Base-by-base conservation (phyloP, 2,888 invertebrate species). In the Celastrina argiolus region DNA sequence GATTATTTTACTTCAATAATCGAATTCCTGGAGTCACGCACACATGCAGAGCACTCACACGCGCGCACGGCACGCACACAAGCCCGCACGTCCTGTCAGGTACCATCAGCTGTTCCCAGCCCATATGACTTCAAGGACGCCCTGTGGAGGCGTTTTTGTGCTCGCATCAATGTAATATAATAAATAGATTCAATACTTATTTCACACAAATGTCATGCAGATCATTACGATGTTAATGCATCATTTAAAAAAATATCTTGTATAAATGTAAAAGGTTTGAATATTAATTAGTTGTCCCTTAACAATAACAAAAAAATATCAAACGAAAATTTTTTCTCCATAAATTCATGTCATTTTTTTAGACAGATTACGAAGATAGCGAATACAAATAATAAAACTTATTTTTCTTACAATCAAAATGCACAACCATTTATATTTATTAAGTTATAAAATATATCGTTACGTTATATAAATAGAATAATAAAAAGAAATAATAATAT, bases 71-170 rank as follows among this genome's bases (percentile, higher is more conserved):
- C 26, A 63, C 59, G 67, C 63, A 2, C 6, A 63, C 68, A 28
- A 14, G 22, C 41, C 61, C 26, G 70, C 65, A 67, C 56, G 63
- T 69, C 73, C 82, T 80, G 80, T 83, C 88, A 88, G 88, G 88
- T 88, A 89, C 76, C 83, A 86, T 90, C 90, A 90, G 90, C 90
- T 90, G 90, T 89, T 84, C 81, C 78, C 82, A 81, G 78, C 83
- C 87, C 90, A 91, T 88, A 89, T 91, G 90, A 91, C 83, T 84
- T 89, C 88, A 91, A 91, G 90, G 90, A 81, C 89, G 81, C 72
- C 76, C 72, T 77, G 84, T 81, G 77, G 76, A 74, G 74, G 71
- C 67, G 66, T 76, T 72, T 75, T 72, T 76, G 71, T 68, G 64
- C 67, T 71, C 59, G 63, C 39, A 39, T 39, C 22, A 36, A 59